Evolutionary conservation across 1,140 invertebrate species (phyloP).

Genomic region (Pseudomyrmex sp.): DNA sequence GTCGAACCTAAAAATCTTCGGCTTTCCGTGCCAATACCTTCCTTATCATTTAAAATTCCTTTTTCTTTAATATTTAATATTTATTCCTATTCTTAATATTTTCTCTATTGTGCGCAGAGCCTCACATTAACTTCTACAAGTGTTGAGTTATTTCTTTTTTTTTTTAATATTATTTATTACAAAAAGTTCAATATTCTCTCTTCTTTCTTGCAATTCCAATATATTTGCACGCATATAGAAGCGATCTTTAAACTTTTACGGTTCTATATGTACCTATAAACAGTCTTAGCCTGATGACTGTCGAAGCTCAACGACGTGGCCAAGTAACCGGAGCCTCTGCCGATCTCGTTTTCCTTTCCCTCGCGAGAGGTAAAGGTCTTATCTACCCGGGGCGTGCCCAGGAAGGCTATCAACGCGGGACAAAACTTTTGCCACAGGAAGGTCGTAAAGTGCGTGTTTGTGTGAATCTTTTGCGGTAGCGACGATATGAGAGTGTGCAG

Average conservation of each 20-base stretch:
- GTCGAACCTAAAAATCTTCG: too few species aligned
- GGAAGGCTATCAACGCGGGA: conserved; percentile 93
- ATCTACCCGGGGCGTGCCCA: conserved; percentile 92
- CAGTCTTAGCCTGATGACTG: conserved; percentile 92
- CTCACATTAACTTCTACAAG: too few species aligned
- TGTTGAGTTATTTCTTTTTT: too few species aligned
- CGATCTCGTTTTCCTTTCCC: conserved; percentile 87
- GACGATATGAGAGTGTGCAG: conserved; percentile 93
- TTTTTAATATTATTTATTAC: too few species aligned
- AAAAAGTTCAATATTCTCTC: too few species aligned
- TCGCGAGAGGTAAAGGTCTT: conserved; percentile 90
- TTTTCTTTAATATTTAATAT: too few species aligned
- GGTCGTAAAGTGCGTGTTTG: conserved; percentile 93
- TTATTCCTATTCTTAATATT: too few species aligned
- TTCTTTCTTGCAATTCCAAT: too few species aligned
- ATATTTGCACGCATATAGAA: neutral
- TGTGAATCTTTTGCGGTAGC: conserved; percentile 92
- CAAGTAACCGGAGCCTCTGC: conserved; percentile 90
- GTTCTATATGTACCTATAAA: conserved; percentile 91
- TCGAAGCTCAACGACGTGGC: conserved; percentile 91
- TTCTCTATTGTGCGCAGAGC: too few species aligned
- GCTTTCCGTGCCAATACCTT: too few species aligned
- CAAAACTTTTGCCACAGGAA: conserved; percentile 97
- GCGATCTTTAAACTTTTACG: neutral
- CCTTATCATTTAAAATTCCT: too few species aligned